Evolutionary conservation across 2,797 vertebrate genomes (phyloP), one percentile per base, ranked within the genome.

Genomic region (Microctenopoma lineatum): DNA sequence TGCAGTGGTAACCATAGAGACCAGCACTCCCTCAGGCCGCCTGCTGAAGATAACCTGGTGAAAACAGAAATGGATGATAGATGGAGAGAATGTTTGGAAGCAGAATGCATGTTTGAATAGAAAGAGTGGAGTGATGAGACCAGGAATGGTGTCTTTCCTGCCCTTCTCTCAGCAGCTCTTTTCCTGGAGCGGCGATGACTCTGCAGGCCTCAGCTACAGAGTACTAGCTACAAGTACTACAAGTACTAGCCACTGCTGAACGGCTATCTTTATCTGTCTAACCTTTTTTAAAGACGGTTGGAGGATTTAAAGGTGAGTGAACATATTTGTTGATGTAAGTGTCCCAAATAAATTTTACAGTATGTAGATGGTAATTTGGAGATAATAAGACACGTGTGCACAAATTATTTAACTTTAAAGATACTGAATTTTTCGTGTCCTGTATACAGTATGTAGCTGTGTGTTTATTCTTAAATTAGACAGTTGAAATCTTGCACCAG

Each of bases 21-120:
- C 64, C 3, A 77, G 27, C 64, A 66, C 73, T 79, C 71, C 85
- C 72, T 59, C 76, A 59, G 73, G 53, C 70, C 76, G 74, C 67
- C 75, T 69, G 66, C 21, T 21, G 5, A 16, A 85, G 86, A 90
- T 86, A 89, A 88, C 84, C 80, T 83, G 84, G 61, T 87, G 86
- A 83, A 88, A 86, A 84, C 74, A 71, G 62, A 50, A 75, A 73
- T 73, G 73, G 80, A 70, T 86, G 89, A 87, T 84, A 27, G 87
- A 89, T 73, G 64, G 70, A 72, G 77, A 73, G 75, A 77, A 82
- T 74, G 75, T 79, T 85, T 88, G 88, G 84, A 87, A 65, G 75
- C 51, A 48, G 69, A 77, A 44, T 46, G 73, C 54, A 54, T 81
- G 78, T 85, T 86, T 80, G 55, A 59, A 55, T 66, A 81, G 73